A percentile compares a stretch with the other conserved stretches of the same genome.
Conservation (phyloP, 2,113 vertebrate genomes). For the Peucedramus taeniatus region DNA sequence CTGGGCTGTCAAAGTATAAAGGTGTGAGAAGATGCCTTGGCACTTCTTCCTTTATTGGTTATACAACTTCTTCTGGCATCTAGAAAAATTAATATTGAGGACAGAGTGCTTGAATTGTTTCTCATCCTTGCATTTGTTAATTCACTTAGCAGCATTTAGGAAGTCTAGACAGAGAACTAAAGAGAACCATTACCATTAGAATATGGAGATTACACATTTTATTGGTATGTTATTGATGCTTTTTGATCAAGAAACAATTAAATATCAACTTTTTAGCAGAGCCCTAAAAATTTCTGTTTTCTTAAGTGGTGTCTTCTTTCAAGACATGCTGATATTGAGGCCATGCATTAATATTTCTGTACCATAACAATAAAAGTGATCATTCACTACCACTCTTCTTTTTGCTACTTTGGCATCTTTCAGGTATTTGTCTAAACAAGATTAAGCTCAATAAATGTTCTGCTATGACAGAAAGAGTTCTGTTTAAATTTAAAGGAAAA, state of each 20-base stretch:
- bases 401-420: neutral
- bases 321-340: neutral
- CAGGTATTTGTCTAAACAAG: neutral
- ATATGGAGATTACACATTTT: neutral
- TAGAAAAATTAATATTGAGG: neutral
- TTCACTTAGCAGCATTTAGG: neutral
- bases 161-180: neutral
- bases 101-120: neutral
- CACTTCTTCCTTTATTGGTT: neutral
- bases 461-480: neutral
- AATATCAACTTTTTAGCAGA: neutral
- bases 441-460: neutral
- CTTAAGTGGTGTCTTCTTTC: neutral
- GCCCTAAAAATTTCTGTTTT: neutral
- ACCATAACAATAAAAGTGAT: neutral
- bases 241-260: neutral
- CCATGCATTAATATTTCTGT: neutral
- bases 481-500: neutral
- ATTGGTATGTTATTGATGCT: neutral
- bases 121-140: neutral
- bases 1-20: neutral
- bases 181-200: neutral
- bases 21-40: neutral
- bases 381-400: neutral
- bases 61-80: neutral